Percentiles rank a stretch among this genome's conserved stretches.
Evolutionary conservation across 2,797 vertebrate genomes (phyloP).

Genomic region (Danio choprae): DNA sequence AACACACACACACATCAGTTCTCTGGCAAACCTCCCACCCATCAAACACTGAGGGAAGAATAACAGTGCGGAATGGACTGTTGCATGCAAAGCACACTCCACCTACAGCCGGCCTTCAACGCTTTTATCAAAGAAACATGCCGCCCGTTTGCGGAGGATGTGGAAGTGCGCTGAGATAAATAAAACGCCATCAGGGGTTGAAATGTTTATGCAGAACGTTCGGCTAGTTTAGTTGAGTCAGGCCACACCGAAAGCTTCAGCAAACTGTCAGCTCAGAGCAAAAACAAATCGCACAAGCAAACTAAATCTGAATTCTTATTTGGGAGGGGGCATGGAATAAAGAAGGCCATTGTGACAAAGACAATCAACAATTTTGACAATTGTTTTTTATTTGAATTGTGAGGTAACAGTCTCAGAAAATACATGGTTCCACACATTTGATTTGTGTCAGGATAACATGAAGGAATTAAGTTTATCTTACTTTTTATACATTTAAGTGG

Average conservation of each 20-base stretch:
- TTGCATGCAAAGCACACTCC: conserved; percentile 65
- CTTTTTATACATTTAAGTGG: too few species aligned
- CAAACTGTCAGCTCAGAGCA: conserved; percentile 66
- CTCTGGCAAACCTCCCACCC: conserved; percentile 65
- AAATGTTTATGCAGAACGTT: conserved; percentile 76
- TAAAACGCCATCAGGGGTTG: conserved; percentile 73
- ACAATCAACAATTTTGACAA: too few species aligned
- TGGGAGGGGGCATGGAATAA: too few species aligned
- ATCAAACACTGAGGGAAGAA: conserved; percentile 66
- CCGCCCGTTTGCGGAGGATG: conserved; percentile 70
- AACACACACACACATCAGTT: conserved; percentile 66
- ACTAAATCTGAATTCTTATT: too few species aligned
- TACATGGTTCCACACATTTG: too few species aligned
- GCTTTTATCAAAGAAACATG: conserved; percentile 77
- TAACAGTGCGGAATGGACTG: conserved; percentile 60
- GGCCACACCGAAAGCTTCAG: conserved; percentile 57
- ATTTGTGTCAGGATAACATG: too few species aligned
- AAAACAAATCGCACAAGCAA: conserved; percentile 57
- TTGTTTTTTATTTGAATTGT: too few species aligned
- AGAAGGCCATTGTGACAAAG: too few species aligned
- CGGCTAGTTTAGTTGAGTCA: conserved; percentile 69
- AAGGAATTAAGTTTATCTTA: too few species aligned
- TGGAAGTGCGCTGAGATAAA: conserved; percentile 78
- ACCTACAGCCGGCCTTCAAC: conserved; percentile 43
- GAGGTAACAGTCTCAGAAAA: too few species aligned